These are phyloP conservation scores for Heteropelma amictum DNA, from an alignment of 2,888 invertebrate genomes.

Conservation along the genomic window DNA sequence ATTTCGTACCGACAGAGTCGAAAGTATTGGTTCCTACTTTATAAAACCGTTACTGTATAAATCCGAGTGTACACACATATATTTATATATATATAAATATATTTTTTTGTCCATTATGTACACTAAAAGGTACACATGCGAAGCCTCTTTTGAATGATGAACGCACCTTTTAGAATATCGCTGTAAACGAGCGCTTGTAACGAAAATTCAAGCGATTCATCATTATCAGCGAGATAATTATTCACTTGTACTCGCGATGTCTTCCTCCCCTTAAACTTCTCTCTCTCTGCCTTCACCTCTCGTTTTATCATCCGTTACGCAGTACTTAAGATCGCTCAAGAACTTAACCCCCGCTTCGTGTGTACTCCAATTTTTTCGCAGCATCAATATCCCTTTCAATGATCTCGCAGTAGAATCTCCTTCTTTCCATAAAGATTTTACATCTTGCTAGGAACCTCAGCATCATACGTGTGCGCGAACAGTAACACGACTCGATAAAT, in stretches of 20 bases:
- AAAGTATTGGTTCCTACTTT: slow-evolving; percentile 17
- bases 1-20: slow-evolving; percentile 20
- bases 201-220: slow-evolving; percentile 55
- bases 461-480: background rate
- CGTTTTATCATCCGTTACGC: background rate
- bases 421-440: background rate
- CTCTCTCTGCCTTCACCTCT: background rate
- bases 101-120: too few species aligned
- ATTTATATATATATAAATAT: too few species aligned
- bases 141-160: slow-evolving; percentile 25
- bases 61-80: too few species aligned
- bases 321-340: slow-evolving; percentile 14
- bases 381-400: slow-evolving; percentile 40
- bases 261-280: background rate
- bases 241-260: slow-evolving; percentile 27
- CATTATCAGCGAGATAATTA: slow-evolving; percentile 53
- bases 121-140: too few species aligned
- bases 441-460: background rate
- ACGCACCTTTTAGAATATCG: slow-evolving; percentile 44
- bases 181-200: slow-evolving; percentile 55
- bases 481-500: slow-evolving; percentile 27
- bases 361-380: slow-evolving; percentile 23
- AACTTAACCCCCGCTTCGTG: slow-evolving; percentile 31
- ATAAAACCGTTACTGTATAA: slow-evolving; percentile 13
- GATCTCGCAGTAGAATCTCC: background rate